A percentile compares a stretch with the other conserved stretches of the same genome.
Conservation (phyloP, 2,113 vertebrate species). For the Danionella cerebrum region DNA sequence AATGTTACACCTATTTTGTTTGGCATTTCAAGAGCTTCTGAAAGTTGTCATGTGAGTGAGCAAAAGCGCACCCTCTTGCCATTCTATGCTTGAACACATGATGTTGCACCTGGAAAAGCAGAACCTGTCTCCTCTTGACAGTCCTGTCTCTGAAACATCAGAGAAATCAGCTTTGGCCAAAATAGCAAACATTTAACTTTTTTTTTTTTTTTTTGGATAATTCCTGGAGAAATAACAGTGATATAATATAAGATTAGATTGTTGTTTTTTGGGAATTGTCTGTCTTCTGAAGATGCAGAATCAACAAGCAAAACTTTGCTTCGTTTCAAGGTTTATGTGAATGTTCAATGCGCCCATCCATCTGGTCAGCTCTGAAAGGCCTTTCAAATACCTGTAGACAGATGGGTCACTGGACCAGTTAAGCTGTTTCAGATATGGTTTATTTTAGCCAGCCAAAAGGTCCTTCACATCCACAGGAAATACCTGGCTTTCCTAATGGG, state of each 20-base stretch:
- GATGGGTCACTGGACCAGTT: slow-evolving; percentile 31
- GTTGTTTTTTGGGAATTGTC: too few relatives aligned
- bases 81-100: slow-evolving; percentile 34
- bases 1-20: slow-evolving; percentile 40
- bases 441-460: slow-evolving; percentile 8
- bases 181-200: too few relatives aligned
- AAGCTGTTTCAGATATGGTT: slow-evolving; percentile 21
- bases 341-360: slow-evolving; percentile 3
- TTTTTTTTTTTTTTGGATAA: too few relatives aligned
- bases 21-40: slow-evolving; percentile 42
- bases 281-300: neutral
- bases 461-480: slow-evolving; percentile 23
- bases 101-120: slow-evolving; percentile 29
- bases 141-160: too few relatives aligned
- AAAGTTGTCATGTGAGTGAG: slow-evolving; percentile 54
- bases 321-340: slow-evolving; percentile 15
- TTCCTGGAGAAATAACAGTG: too few relatives aligned
- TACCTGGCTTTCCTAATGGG: slow-evolving; percentile 6
- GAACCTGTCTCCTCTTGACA: neutral
- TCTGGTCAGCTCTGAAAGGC: slow-evolving; percentile 18
- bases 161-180: too few relatives aligned
- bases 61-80: slow-evolving; percentile 60
- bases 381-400: slow-evolving; percentile 29
- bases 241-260: too few relatives aligned
- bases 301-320: neutral